Percentiles rank a stretch among this genome's conserved stretches.
phyloP scores from a whole-genome alignment of 2,113 vertebrate species.

The Salvator merianae region DNA sequence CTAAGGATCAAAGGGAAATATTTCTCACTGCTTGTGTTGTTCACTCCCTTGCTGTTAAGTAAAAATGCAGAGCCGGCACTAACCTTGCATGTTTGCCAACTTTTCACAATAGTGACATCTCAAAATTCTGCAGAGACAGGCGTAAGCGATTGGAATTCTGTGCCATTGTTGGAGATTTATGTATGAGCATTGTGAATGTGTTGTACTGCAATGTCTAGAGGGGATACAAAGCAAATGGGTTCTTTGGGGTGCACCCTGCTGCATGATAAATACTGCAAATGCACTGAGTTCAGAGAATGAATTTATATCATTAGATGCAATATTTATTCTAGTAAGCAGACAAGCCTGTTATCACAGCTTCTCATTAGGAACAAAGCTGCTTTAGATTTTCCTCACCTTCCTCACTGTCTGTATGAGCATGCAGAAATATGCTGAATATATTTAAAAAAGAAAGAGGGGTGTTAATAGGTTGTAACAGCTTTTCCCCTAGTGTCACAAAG shows the following conservation, averaged over 20 bases:
- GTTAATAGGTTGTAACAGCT: not conserved
- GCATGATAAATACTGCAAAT: constrained; percentile 11
- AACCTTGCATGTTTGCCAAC: constrained; percentile 29
- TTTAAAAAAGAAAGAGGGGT: not conserved
- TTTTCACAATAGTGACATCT: constrained; percentile 12
- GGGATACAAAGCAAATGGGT: constrained; percentile 12
- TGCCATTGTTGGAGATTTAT: not conserved
- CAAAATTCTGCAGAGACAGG: not conserved
- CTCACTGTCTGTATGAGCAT: constrained; percentile 8
- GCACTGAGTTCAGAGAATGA: not conserved
- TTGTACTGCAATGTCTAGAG: not conserved
- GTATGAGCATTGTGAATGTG: not conserved
- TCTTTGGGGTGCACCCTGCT: constrained; percentile 3
- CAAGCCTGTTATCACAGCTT: not conserved
- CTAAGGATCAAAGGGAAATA: constrained; percentile 51
- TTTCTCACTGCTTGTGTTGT: constrained; percentile 21
- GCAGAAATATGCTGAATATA: not conserved
- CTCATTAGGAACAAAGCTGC: not conserved
- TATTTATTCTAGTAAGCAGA: constrained; percentile 10
- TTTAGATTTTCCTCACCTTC: not conserved
- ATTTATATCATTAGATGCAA: not conserved
- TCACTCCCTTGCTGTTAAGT: not conserved
- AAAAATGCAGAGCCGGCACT: constrained; percentile 19
- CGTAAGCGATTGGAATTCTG: not conserved
- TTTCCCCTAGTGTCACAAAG: not conserved